A percentile compares a stretch with the other conserved stretches of the same genome.
phyloP scores from a whole-genome alignment of 2,888 invertebrate species.

The Chrysolina americana region DNA sequence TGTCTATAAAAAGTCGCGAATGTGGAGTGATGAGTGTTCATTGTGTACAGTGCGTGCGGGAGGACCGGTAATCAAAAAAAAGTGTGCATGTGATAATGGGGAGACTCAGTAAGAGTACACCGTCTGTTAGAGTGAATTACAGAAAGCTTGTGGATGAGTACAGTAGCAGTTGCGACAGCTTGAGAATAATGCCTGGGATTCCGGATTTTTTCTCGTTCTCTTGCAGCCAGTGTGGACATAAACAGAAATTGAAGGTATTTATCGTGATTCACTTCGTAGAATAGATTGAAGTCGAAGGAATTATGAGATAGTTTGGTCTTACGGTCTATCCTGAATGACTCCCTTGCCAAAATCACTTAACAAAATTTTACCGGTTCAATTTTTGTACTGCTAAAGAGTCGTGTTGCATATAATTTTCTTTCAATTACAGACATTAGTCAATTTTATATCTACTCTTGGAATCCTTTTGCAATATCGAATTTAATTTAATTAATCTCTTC shows the following conservation, averaged over 20 bases:
- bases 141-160: slow-evolving; percentile 74
- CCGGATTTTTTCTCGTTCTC: slow-evolving; percentile 75
- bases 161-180: slow-evolving; percentile 63
- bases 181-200: slow-evolving; percentile 71
- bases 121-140: slow-evolving; percentile 73
- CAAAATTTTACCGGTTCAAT: too few relatives aligned
- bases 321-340: not conserved
- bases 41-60: not conserved
- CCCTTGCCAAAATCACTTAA: too few relatives aligned
- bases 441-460: too few relatives aligned
- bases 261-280: not conserved
- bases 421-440: too few relatives aligned
- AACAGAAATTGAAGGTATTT: slow-evolving; percentile 73
- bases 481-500: too few relatives aligned
- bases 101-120: slow-evolving; percentile 69
- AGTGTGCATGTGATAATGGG: slow-evolving; percentile 67
- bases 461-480: too few relatives aligned
- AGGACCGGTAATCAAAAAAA: slow-evolving; percentile 7
- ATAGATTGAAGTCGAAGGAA: not conserved
- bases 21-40: slow-evolving; percentile 24
- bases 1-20: slow-evolving; percentile 17
- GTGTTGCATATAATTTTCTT: too few relatives aligned
- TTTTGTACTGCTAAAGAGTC: too few relatives aligned
- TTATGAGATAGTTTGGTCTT: not conserved
- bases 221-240: slow-evolving; percentile 75